Evolutionary conservation across 2,888 invertebrate genomes (phyloP).

Genomic region (Druceiella hillmani): DNA sequence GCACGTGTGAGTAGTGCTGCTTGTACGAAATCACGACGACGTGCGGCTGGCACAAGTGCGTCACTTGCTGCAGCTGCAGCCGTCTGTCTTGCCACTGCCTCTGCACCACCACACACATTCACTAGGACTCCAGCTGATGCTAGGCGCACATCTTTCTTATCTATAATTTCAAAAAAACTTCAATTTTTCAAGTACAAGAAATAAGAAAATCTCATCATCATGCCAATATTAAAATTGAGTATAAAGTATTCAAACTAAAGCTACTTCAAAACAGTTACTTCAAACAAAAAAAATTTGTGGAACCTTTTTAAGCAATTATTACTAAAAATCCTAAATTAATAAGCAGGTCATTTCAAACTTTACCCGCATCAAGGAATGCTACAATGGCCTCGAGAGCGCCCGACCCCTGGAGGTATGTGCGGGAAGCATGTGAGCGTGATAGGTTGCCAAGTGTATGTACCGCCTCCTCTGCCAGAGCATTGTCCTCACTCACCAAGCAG

Average conservation of each 20-base stretch:
- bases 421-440: slow-evolving; percentile 61
- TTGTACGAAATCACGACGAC: slow-evolving; percentile 24
- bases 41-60: slow-evolving; percentile 26
- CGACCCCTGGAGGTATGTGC: slow-evolving; percentile 60
- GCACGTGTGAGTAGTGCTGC: slow-evolving; percentile 33
- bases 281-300: not conserved
- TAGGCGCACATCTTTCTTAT: slow-evolving; percentile 63
- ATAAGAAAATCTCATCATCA: not conserved
- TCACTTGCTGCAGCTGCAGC: slow-evolving; percentile 45
- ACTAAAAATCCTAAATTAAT: not conserved
- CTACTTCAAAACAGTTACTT: too few species aligned
- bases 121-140: slow-evolving; percentile 79
- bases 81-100: slow-evolving; percentile 27
- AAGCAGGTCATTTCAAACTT: too few species aligned
- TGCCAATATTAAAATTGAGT: too few species aligned
- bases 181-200: not conserved
- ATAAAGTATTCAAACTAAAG: too few species aligned
- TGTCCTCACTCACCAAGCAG: too few species aligned
- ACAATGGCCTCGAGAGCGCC: slow-evolving; percentile 58
- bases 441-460: slow-evolving; percentile 80
- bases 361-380: slow-evolving; percentile 54
- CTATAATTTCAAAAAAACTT: slow-evolving; percentile 30
- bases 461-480: slow-evolving; percentile 54
- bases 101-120: slow-evolving; percentile 52
- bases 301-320: not conserved